Percentiles rank a stretch among this genome's conserved stretches.
These are phyloP conservation scores for Pediacus dermestoides DNA, from an alignment of 2,888 invertebrate genomes.

Conservation along the genomic window DNA sequence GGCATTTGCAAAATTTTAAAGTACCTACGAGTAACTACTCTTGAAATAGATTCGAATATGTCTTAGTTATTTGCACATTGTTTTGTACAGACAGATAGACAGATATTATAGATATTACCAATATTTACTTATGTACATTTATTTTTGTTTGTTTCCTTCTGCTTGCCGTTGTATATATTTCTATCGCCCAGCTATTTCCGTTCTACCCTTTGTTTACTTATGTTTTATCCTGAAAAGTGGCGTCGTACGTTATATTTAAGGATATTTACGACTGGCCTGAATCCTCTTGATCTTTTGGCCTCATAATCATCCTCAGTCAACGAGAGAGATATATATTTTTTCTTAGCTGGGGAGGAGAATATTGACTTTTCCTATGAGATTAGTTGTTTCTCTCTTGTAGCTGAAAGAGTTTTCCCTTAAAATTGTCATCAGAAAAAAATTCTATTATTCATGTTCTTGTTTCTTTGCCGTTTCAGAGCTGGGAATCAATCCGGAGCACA, in stretches of 20 bases:
- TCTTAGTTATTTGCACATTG: too few relatives aligned
- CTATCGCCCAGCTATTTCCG: constrained; percentile 1
- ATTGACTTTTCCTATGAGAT: too few relatives aligned
- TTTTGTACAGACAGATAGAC: too few relatives aligned
- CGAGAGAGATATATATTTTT: too few relatives aligned
- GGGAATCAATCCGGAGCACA: constrained; percentile 7
- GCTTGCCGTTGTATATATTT: not conserved
- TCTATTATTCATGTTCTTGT: not conserved
- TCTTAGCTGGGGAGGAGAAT: too few relatives aligned
- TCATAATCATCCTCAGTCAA: constrained; percentile 9
- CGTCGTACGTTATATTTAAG: constrained; percentile 12
- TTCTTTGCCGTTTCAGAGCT: constrained; percentile 4
- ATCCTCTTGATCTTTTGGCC: constrained; percentile 10
- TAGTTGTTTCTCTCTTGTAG: too few relatives aligned
- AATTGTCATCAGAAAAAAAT: too few relatives aligned
- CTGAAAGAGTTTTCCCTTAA: too few relatives aligned
- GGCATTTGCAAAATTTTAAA: too few relatives aligned
- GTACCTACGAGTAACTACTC: too few relatives aligned
- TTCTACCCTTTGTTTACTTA: constrained; percentile 10
- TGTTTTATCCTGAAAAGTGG: constrained; percentile 12
- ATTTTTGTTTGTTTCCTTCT: not conserved
- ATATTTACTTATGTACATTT: constrained; percentile 4
- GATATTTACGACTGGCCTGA: constrained; percentile 13
- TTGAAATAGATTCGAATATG: too few relatives aligned
- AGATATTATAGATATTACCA: not conserved